Evolutionary conservation across 1,140 invertebrate genomes (phyloP).

Genomic region (Drosophila nigromelanica): DNA sequence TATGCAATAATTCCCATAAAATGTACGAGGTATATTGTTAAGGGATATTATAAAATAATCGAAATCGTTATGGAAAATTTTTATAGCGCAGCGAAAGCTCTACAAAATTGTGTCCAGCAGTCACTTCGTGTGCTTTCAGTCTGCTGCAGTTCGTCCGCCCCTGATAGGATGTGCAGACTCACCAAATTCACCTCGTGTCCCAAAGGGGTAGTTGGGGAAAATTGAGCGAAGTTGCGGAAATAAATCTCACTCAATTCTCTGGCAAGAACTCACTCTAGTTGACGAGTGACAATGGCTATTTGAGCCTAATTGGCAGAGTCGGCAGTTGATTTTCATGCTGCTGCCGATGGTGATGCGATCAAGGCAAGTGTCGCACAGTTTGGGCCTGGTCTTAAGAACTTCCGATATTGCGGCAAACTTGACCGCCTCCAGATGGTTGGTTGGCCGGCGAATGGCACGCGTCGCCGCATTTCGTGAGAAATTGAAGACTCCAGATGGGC

Average conservation of each 20-base stretch:
- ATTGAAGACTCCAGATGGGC: slow-evolving; percentile 1
- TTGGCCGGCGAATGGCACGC: too few species aligned
- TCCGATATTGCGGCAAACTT: too few species aligned
- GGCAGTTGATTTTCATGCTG: too few species aligned
- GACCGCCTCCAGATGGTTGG: too few species aligned
- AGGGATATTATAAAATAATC: neutral
- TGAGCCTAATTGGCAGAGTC: too few species aligned
- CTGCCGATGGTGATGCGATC: too few species aligned
- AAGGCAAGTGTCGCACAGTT: too few species aligned
- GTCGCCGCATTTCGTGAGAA: slow-evolving; percentile 19
- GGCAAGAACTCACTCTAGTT: slow-evolving; percentile 16
- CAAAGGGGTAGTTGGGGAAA: neutral
- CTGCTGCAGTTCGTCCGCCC: neutral
- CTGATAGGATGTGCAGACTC: slow-evolving; percentile 4
- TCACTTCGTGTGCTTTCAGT: neutral
- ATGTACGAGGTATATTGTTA: slow-evolving; percentile 2
- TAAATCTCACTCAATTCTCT: neutral
- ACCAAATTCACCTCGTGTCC: slow-evolving; percentile 2
- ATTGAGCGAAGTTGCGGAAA: neutral
- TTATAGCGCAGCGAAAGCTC: neutral
- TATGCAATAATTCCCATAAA: slow-evolving; percentile 3
- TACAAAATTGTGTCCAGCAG: neutral
- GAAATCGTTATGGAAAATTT: neutral
- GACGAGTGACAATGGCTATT: slow-evolving; percentile 11
- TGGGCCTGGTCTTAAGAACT: too few species aligned